Evolutionary conservation across 2,888 invertebrate species (phyloP), one percentile per base, ranked within the genome.

Genomic region (Malthinus seriepunctatus): DNA sequence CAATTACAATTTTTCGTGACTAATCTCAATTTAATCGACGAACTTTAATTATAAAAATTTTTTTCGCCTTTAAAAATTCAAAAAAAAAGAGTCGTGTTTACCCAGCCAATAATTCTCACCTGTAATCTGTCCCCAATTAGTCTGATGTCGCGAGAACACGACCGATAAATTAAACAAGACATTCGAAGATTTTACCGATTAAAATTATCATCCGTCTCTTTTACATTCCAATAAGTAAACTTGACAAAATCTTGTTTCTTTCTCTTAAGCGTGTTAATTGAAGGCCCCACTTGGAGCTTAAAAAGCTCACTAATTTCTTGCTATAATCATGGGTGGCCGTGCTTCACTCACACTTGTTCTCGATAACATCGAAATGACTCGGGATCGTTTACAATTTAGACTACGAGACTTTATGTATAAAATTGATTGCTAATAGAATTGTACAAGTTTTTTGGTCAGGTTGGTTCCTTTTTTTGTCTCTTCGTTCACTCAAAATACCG

Each of bases 161-260:
- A 63, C 67, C 71, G 72, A 72, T 72, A 72, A 72, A 72, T 71
- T 71, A 68, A 67, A 70, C 60, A 64, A 63, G 72, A 72, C 71
- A 66, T 67, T 67, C 65, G 56, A 55, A 63, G 63, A 63, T 65
- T 57, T 57, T 34, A 46, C 60, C 52, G 64, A 59, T 62, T 63
- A 61, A 32, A 49, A 23, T 44, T 14, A 31, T 12, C 32, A 42
- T 45, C 44, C 39, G 39, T 60, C 60, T 58, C 49, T 58, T 48
- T 62, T 53, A 35, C 54, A 44, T 54, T 38, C 54, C 38, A 32
- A 42, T 46, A 46, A 23, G n/a, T 56, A 23, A 34, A 44, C 46
- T 33, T 50, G 47, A 11, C 45, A 34, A 54, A 38, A 12, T 44
- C 50, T 48, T 44, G 39, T 49, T 44, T 56, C 45, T 37, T 56